Percentiles rank a stretch among this genome's conserved stretches.
These are phyloP conservation scores for Oedothorax gibbosus DNA, from an alignment of 1,140 invertebrate species.

Conservation along the genomic window DNA sequence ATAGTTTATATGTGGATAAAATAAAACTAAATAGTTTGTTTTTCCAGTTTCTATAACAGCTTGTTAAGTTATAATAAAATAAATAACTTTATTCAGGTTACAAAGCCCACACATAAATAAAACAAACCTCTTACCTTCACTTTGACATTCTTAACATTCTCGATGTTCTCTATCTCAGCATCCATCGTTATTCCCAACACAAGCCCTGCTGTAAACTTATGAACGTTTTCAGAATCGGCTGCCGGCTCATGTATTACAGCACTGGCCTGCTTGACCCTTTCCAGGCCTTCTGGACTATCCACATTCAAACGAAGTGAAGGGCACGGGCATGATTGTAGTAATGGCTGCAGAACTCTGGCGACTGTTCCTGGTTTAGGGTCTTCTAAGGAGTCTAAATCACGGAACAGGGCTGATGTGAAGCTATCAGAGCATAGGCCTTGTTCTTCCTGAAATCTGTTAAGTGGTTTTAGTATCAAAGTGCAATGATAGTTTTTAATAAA, in stretches of 20 bases:
- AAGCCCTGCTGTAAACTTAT: constrained; percentile 94
- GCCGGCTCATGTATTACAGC: constrained; percentile 88
- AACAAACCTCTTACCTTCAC: constrained; percentile 75
- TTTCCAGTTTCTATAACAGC: not conserved
- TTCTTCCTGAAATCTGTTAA: constrained; percentile 65
- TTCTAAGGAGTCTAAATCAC: constrained; percentile 80
- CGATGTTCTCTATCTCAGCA: constrained; percentile 85
- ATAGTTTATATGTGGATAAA: not conserved
- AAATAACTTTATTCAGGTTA: not conserved
- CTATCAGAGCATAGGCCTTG: constrained; percentile 76
- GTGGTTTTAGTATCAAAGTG: too few relatives aligned
- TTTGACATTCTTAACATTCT: constrained; percentile 78
- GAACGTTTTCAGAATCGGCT: constrained; percentile 82
- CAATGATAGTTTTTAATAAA: too few relatives aligned
- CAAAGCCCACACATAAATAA: constrained; percentile 15
- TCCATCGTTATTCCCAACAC: constrained; percentile 87
- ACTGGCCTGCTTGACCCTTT: constrained; percentile 71
- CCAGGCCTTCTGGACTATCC: constrained; percentile 41
- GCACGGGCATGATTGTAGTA: constrained; percentile 73
- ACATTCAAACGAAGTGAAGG: constrained; percentile 54
- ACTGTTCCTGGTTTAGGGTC: constrained; percentile 88
- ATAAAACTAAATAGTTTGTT: not conserved
- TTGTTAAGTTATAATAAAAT: not conserved
- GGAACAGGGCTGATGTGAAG: constrained; percentile 83
- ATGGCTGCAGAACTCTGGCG: constrained; percentile 81